Evolutionary conservation across 1,140 invertebrate species (phyloP), one percentile per base, ranked within the genome.

Genomic region (Diprion similis): DNA sequence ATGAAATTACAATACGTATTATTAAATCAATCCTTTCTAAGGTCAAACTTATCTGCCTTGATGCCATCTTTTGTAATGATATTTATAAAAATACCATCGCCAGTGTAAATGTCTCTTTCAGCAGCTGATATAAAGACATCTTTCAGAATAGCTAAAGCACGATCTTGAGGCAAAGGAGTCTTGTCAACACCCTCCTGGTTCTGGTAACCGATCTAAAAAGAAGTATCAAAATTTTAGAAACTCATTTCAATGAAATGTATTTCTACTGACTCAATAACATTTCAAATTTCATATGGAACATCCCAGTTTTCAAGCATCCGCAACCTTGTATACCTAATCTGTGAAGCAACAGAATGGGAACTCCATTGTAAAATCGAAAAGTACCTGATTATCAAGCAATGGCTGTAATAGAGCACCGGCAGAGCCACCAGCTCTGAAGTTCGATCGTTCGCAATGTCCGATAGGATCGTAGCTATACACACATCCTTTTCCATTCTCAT

Each of bases 401-500:
- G 95, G 95, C 80, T 96, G 95, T 19, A 97, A 82, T 65, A 96
- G 86, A 37, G 94, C 90, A 9, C 94, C 93, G 1, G 93, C 94
- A 75, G 94, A 96, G 48, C 98, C 98, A 48, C 93, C 93, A 70
- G 97, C 96, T 78, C 93, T 90, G 84, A 93, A 99, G 3, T 88
- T 92, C 10, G 92, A 89, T 71, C 91, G 90, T 82, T 98, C 97
- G 81, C 93, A 95, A 79, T 98, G 96, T 6, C 99, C 99, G 77
- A 99, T 95, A 0, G 98, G 98, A 89, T 99, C 98, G 86, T 99
- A 99, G 81, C 95, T 96, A 89, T 94, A 99, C 3, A 99, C 94
- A 81, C 93, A 94, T 2, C 98, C 98, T 84, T 96, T 95, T n/a
- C 97, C 97, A 81, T 95, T 90, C 79, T 90, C 89, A 86, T 96